Conservation (phyloP, 2,888 invertebrate species). For the Microplitis manilae region DNA sequence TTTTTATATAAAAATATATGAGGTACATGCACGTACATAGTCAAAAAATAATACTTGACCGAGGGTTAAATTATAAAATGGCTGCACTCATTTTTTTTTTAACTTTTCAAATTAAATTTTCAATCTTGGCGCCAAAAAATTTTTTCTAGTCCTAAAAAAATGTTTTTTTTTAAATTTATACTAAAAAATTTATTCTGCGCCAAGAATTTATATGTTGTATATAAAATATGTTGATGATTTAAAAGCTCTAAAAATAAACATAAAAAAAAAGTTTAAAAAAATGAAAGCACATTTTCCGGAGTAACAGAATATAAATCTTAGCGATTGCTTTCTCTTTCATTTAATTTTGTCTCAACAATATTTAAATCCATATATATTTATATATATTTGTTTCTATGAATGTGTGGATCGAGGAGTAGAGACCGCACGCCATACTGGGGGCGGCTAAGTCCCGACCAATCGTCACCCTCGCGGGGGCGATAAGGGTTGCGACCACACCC, state of each 20-base stretch:
- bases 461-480: constrained; percentile 57
- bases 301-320: neutral
- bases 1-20: constrained; percentile 2
- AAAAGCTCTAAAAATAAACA: neutral
- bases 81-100: constrained; percentile 52
- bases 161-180: too few relatives aligned
- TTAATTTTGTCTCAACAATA: constrained; percentile 26
- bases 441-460: constrained; percentile 66
- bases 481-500: constrained; percentile 59
- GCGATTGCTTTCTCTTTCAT: constrained; percentile 4
- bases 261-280: neutral
- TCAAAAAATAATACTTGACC: constrained; percentile 15
- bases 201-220: too few relatives aligned
- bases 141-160: too few relatives aligned
- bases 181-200: too few relatives aligned
- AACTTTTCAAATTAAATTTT: constrained; percentile 59
- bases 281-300: neutral
- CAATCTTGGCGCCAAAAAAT: neutral
- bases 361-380: neutral
- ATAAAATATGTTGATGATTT: too few relatives aligned
- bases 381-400: constrained; percentile 3
- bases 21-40: constrained; percentile 25
- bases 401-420: constrained; percentile 31
- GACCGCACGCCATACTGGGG: constrained; percentile 67
- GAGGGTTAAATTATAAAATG: constrained; percentile 62